phyloP scores from a whole-genome alignment of 2,113 vertebrate genomes.

The Anas platyrhynchos region DNA sequence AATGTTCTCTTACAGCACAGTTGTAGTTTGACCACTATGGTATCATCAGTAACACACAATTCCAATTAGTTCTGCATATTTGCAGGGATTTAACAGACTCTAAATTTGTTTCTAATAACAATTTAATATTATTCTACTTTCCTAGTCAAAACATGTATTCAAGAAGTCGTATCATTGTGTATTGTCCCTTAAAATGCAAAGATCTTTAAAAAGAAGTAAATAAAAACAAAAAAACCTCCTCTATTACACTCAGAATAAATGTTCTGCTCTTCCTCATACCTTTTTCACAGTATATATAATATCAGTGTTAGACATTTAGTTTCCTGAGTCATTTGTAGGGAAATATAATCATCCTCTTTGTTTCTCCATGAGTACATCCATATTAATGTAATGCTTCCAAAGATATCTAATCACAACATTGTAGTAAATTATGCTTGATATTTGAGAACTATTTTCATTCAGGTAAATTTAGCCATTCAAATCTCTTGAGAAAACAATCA shows the following conservation, averaged over 20 bases:
- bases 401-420: neutral
- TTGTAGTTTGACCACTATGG: neutral
- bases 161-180: neutral
- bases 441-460: conserved; percentile 42
- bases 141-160: neutral
- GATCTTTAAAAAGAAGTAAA: neutral
- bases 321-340: neutral
- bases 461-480: conserved; percentile 34
- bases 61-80: neutral
- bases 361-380: neutral
- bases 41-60: neutral
- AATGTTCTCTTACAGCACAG: neutral
- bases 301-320: neutral
- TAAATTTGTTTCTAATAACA: neutral
- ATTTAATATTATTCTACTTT: neutral
- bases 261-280: neutral
- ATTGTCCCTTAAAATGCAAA: neutral
- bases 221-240: neutral
- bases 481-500: conserved; percentile 32
- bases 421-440: conserved; percentile 28
- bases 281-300: neutral
- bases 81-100: neutral
- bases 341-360: neutral
- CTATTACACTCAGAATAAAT: neutral
- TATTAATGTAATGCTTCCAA: neutral